Base-by-base conservation (phyloP, 2,797 vertebrate species). In the Chaenodraco wilsoni region DNA sequence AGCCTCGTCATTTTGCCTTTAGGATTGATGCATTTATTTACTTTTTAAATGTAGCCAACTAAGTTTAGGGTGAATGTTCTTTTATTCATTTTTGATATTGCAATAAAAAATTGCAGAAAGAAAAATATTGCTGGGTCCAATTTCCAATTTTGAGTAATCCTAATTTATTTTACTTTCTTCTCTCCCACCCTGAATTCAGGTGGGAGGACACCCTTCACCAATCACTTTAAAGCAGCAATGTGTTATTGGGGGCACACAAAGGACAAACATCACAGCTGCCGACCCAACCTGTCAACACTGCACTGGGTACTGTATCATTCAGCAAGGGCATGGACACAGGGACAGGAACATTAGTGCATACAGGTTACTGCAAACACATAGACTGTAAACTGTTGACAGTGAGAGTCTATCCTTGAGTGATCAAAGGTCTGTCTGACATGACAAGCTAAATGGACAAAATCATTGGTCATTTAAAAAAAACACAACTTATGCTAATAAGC, bases 201-300 rank as follows among this genome's bases (percentile, higher is more conserved):
- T 72, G 70, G 58, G 57, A 88, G 74, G 73, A 76, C 65, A 88
- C 73, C 80, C 59, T 76, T 82, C 67, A 72, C 70, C 74, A 63
- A 58, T 76, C 73, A 63, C 70, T 75, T 61, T 65, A 72, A 77
- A 79, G 74, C 82, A 43, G 14, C 63, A 45, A 50, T 46, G 64
- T 70, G 78, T 86, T 89, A 74, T 45, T 65, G 17, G 63, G 79
- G 73, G 86, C 81, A 78, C 66, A 73, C 78, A 86, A 82, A 90
- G 88, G 88, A 90, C 87, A 85, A 79, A 82, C 86, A 66, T 91
- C 80, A 89, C 71, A 88, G 76, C 74, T 76, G 72, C 54, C 3
- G 51, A 61, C 79, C 21, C 49, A 68, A 65, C 67, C 76, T 86
- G 87, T 86, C 88, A 88, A 78, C 46, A 68, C 59, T 71, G 74